Evolutionary conservation across 1,140 invertebrate species (phyloP), one percentile per base, ranked within the genome.

Genomic region (Amphibalanus amphitrite): DNA sequence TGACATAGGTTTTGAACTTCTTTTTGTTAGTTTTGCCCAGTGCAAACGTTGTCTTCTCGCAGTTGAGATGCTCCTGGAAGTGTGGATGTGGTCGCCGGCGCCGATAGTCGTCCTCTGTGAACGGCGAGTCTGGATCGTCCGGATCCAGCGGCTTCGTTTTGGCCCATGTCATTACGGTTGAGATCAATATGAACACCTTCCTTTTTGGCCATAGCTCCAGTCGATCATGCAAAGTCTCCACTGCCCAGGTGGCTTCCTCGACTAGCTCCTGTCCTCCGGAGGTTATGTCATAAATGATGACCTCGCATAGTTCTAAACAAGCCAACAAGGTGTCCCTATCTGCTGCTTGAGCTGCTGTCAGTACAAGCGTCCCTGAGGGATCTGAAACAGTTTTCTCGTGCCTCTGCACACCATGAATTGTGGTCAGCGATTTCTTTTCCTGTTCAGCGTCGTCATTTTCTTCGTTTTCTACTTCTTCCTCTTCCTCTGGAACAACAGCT

Each of bases 71-170:
- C 59, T 20, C 67, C 23, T 26, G 64, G 29, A 69, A 67, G 72
- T 47, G 71, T 71, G 23, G 68, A 65, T 47, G 69, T 65, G 23
- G 59, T 33, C 59, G 64, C 69, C 17, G 29, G 72, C 73, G 73
- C 77, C 73, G 72, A 74, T 68, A 64, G 67, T 74, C 29, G 78
- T 75, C 23, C 25, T 67, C 65, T 30, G 69, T 70, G 69, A 67
- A 67, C n/a, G n/a, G 26, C 4, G 65, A 28, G 26, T 67, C 26
- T 6, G 17, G 65, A 17, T 28, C 65, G 28, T 67, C 65, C 28
- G n/a, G 26, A 67, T 67, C 65, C 0, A 67, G 0, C 1, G 65
- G 65, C 65, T 67, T 67, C 6, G 65, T 67, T 10, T 28, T 26
- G 4, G 26, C 28, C 65, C 65, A 67, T 17, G 65, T 67, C 65